Evolutionary conservation across 2,888 invertebrate species (phyloP), one percentile per base, ranked within the genome.

Genomic region (Eupithecia exiguata): DNA sequence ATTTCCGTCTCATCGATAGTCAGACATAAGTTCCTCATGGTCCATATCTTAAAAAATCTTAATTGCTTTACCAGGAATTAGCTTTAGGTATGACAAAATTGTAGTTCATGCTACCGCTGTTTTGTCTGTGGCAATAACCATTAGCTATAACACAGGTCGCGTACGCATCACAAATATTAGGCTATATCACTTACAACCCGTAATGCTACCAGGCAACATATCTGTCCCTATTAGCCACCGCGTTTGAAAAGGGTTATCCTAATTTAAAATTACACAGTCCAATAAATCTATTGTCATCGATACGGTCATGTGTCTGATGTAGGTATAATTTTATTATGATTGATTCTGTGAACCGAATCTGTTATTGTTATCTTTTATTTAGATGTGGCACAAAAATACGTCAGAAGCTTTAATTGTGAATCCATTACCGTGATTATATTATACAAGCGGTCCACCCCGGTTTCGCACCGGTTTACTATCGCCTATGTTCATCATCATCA

Each of bases 241-340:
- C 35, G 30, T 65, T 65, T 65, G 63, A 65, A 65, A 72, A 75
- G 75, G 72, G 75, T 70, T 72, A 53, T 12, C 70, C 62, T 69
- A 67, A 75, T 75, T 75, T 75, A 61, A 43, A 72, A 75, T 72
- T 70, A 70, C 43, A 49, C 69, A 62, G 69, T 46, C 35, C 62
- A 35, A 43, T 72, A 63, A 40, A n/a, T 43, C 70, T 38, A 68
- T 72, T 75, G 25, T 71, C 62, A 62, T 35, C 36, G 67, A 67
- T 66, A 62, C 30, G 46, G 58, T 40, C 36, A 49, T 68, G 16
- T 30, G 25, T 46, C 43, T 69, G 68, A 71, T 65, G 61, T 46
- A 68, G 70, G 49, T 36, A 70, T 63, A 21, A 72, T 72, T 72
- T 40, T 72, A 72, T 70, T 68, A 63, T 67, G 69, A 72, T 72